Percentiles rank a stretch among this genome's conserved stretches.
Evolutionary conservation across 2,113 vertebrate species (phyloP).

Genomic region (Engraulis encrasicolus): DNA sequence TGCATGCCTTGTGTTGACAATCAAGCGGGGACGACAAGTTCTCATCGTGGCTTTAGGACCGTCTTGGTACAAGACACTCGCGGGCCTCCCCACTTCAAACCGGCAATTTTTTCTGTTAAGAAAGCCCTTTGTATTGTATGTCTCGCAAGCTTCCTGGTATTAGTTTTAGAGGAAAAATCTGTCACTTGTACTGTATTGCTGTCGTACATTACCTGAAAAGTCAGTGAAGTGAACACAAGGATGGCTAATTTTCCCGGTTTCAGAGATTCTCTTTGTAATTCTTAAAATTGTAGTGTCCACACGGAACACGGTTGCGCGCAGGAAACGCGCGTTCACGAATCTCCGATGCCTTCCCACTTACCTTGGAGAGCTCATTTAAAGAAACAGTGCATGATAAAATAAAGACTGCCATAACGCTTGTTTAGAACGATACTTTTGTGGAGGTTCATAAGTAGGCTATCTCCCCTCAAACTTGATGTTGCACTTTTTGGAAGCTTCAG

Average conservation of each 20-base stretch:
- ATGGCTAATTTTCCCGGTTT: conserved; percentile 12
- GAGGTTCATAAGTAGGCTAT: no score
- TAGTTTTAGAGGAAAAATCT: background rate
- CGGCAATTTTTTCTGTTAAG: conserved; percentile 72
- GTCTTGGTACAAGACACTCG: conserved; percentile 54
- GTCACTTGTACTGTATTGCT: background rate
- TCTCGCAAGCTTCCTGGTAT: conserved; percentile 30
- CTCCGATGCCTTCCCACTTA: conserved; percentile 46
- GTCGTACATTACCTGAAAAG: conserved; percentile 42
- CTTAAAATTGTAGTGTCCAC: conserved; percentile 44
- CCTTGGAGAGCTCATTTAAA: conserved; percentile 53
- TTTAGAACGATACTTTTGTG: no score
- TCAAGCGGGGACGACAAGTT: conserved; percentile 33
- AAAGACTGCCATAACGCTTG: background rate
- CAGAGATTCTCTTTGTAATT: conserved; percentile 39
- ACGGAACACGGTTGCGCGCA: conserved; percentile 48
- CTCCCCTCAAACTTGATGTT: no score
- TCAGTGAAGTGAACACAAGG: background rate
- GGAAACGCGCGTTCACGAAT: conserved; percentile 41
- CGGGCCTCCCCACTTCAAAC: conserved; percentile 72
- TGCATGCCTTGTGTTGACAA: background rate
- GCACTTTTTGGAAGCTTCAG: no score
- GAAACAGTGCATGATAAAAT: conserved; percentile 32
- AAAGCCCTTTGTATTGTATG: conserved; percentile 72
- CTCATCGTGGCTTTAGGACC: background rate